These are phyloP conservation scores for Cephonodes hylas DNA, from an alignment of 2,888 invertebrate genomes.

Conservation along the genomic window DNA sequence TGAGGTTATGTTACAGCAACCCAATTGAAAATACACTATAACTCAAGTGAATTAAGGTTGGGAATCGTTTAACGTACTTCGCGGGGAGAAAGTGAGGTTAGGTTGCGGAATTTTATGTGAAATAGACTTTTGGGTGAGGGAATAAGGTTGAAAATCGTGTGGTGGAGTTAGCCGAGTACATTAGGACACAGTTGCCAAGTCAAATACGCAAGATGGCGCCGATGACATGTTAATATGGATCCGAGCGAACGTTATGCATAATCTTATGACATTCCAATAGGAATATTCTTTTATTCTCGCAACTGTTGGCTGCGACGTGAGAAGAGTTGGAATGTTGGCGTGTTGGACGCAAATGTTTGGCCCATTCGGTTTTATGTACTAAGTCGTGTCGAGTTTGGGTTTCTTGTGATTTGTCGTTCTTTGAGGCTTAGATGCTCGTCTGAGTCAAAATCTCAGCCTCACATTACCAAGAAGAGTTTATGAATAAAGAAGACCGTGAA, in stretches of 20 bases:
- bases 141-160: neutral
- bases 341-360: neutral
- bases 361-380: neutral
- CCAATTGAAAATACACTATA: neutral
- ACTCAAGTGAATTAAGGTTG: neutral
- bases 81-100: neutral
- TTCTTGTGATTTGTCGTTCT: too few species aligned
- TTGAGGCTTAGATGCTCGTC: too few species aligned
- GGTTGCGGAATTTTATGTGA: neutral
- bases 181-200: constrained; percentile 30
- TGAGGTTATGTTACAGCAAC: constrained; percentile 2
- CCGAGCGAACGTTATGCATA: constrained; percentile 69
- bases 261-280: constrained; percentile 50
- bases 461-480: too few species aligned
- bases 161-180: neutral
- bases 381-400: too few species aligned
- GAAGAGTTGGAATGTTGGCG: neutral
- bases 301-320: constrained; percentile 1
- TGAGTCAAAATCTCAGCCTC: too few species aligned
- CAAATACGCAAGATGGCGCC: constrained; percentile 75
- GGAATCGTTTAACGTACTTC: neutral
- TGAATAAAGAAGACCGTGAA: too few species aligned
- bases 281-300: constrained; percentile 8
- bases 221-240: constrained; percentile 78
- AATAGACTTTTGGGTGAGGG: neutral